Evolutionary conservation across 2,113 vertebrate species (phyloP).

Genomic region (Cryptoleucopteryx plumbea): DNA sequence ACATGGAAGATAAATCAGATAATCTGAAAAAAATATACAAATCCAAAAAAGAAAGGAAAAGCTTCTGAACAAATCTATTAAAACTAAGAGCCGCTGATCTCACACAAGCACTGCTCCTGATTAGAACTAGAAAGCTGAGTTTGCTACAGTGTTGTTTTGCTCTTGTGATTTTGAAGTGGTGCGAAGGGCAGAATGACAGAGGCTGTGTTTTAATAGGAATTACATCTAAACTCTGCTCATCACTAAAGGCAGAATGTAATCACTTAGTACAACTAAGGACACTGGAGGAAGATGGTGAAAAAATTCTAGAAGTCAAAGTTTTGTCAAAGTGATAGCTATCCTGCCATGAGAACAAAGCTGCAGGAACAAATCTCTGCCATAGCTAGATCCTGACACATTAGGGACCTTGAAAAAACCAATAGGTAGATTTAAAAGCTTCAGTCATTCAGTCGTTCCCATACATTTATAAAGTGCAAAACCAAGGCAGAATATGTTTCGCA

Average conservation of each 20-base stretch:
- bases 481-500: neutral
- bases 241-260: neutral
- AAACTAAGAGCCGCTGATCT: neutral
- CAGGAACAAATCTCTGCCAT: neutral
- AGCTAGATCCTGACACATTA: neutral
- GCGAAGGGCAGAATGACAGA: neutral
- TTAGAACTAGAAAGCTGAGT: neutral
- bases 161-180: neutral
- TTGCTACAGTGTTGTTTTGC: neutral
- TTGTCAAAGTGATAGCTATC: neutral
- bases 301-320: neutral
- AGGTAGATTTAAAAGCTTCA: neutral
- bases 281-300: neutral
- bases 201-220: neutral
- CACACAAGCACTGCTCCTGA: neutral
- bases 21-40: neutral
- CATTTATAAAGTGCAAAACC: neutral
- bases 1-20: neutral
- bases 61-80: neutral
- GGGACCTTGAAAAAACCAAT: neutral
- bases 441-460: neutral
- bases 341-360: neutral
- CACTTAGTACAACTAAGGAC: neutral
- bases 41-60: neutral
- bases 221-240: neutral